Evolutionary conservation across 2,888 invertebrate genomes (phyloP).

Genomic region (Acleris emargana): DNA sequence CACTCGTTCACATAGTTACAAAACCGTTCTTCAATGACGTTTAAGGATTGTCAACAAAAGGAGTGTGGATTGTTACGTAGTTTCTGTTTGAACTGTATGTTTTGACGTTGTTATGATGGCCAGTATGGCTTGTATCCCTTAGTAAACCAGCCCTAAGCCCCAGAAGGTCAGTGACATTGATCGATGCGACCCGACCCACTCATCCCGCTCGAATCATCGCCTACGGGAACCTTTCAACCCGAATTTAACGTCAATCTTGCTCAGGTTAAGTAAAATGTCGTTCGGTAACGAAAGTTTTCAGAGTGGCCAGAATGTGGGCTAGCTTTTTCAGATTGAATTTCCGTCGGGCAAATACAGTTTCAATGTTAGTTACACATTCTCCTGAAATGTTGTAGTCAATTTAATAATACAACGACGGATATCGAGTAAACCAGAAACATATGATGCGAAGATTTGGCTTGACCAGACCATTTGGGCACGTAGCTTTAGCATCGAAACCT

Average conservation of each 20-base stretch:
- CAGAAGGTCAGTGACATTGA: constrained; percentile 34
- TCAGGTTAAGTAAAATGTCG: constrained; percentile 32
- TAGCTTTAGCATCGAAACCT: too few species aligned
- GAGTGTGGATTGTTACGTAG: too few species aligned
- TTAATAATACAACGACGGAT: too few species aligned
- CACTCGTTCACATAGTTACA: background rate
- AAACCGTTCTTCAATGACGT: background rate
- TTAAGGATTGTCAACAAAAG: too few species aligned
- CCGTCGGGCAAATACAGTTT: background rate
- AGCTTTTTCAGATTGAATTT: background rate
- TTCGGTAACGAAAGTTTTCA: constrained; percentile 7
- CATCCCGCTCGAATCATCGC: constrained; percentile 35
- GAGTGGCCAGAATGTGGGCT: constrained; percentile 2
- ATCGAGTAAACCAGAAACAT: too few species aligned
- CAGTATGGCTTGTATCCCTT: constrained; percentile 1
- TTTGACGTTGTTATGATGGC: background rate
- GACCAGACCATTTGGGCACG: too few species aligned
- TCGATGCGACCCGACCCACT: constrained; percentile 37
- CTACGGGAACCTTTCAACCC: constrained; percentile 37
- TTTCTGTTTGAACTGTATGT: background rate
- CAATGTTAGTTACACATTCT: too few species aligned
- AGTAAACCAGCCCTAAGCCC: constrained; percentile 10
- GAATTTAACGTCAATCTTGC: constrained; percentile 33
- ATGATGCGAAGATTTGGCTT: too few species aligned
- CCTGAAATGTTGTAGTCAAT: too few species aligned